Percentiles rank a stretch among this genome's conserved stretches.
phyloP scores from a whole-genome alignment of 2,797 vertebrate genomes.

The Gambusia yucatana region DNA sequence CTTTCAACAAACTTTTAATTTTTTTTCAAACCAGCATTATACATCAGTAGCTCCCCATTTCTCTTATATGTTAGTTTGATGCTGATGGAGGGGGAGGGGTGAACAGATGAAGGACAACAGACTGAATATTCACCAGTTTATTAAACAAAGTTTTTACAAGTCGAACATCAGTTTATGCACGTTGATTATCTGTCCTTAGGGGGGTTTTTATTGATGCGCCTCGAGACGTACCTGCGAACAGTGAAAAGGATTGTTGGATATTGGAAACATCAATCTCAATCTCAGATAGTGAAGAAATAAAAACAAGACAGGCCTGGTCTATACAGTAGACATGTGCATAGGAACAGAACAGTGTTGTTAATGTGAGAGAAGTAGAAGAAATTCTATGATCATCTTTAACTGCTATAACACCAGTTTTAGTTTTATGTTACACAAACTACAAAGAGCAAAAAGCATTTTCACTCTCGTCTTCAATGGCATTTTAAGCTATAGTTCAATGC shows the following conservation, averaged over 20 bases:
- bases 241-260: constrained; percentile 26
- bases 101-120: constrained; percentile 14
- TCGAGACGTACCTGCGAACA: constrained; percentile 84
- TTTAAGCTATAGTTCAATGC: background rate
- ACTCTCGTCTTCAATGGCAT: background rate
- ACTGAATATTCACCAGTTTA: constrained; percentile 59
- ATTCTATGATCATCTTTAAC: background rate
- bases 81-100: background rate
- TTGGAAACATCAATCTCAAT: background rate
- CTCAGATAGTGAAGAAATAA: background rate
- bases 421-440: background rate
- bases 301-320: background rate
- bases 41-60: background rate
- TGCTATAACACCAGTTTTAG: background rate
- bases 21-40: background rate
- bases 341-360: background rate
- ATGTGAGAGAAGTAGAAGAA: background rate
- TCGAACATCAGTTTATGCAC: constrained; percentile 21
- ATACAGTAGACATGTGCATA: background rate
- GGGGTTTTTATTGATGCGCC: constrained; percentile 86
- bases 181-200: constrained; percentile 87
- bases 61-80: background rate
- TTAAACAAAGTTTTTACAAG: constrained; percentile 54
- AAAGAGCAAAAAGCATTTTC: background rate
- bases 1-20: background rate